These are phyloP conservation scores for Acanthococcus lagerstroemiae DNA, from an alignment of 2,888 invertebrate species.

Conservation along the genomic window DNA sequence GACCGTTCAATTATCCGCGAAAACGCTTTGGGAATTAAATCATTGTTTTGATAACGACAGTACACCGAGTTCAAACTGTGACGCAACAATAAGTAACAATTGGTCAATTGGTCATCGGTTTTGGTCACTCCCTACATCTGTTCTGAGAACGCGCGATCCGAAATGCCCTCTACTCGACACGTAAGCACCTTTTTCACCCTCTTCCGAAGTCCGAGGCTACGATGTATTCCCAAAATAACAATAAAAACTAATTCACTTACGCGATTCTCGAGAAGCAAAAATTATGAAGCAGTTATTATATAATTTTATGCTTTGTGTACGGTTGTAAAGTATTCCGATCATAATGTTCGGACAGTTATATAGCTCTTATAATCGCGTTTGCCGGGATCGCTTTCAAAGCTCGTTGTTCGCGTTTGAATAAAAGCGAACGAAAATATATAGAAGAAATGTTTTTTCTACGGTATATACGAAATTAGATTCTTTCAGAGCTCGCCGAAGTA, in stretches of 20 bases:
- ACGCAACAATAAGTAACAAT: conserved; percentile 19
- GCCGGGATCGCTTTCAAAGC: too few species aligned
- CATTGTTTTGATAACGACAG: conserved; percentile 27
- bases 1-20: neutral
- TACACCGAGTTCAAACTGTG: conserved; percentile 18
- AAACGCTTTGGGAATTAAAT: conserved; percentile 24
- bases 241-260: conserved; percentile 11
- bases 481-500: too few species aligned
- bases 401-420: too few species aligned
- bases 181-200: neutral
- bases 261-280: neutral
- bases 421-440: too few species aligned
- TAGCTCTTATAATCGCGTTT: neutral
- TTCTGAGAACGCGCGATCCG: too few species aligned
- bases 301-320: conserved; percentile 30
- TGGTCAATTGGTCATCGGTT: conserved; percentile 24
- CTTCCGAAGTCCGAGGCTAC: too few species aligned
- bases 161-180: neutral
- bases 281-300: conserved; percentile 7
- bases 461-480: too few species aligned
- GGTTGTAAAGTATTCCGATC: conserved; percentile 17
- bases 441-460: too few species aligned
- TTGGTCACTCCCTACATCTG: conserved; percentile 28
- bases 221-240: neutral
- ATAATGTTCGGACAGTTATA: neutral